Percentiles rank a stretch among this genome's conserved stretches.
These are phyloP conservation scores for Diadema setosum DNA, from an alignment of 35 echinoderm and acorn worm species.

Conservation along the genomic window DNA sequence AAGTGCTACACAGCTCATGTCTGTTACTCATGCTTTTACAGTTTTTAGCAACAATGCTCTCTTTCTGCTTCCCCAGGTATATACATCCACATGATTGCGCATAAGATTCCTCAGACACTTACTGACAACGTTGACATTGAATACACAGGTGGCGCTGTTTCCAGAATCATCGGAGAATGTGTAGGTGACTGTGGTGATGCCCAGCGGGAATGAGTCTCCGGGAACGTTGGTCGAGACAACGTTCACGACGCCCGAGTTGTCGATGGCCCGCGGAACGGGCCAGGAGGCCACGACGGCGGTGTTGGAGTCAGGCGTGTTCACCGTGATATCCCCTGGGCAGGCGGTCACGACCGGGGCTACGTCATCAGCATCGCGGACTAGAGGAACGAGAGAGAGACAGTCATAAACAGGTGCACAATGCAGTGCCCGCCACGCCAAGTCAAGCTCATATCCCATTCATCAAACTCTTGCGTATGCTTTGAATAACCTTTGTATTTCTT, in stretches of 20 bases:
- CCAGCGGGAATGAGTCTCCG: constrained; percentile 24
- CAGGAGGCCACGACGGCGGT: constrained; percentile 13
- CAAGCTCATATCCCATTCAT: too few relatives aligned
- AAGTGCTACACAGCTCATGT: too few relatives aligned
- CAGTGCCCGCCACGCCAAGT: too few relatives aligned
- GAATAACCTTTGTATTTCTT: too few relatives aligned
- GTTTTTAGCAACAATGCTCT: too few relatives aligned
- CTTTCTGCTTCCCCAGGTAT: too few relatives aligned
- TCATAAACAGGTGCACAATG: not conserved
- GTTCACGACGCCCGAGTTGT: constrained; percentile 27
- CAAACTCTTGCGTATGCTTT: too few relatives aligned
- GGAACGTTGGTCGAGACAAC: constrained; percentile 8
- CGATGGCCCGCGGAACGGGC: constrained; percentile 9
- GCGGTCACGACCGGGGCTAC: not conserved
- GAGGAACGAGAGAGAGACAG: not conserved
- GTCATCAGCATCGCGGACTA: not conserved
- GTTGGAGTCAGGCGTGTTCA: not conserved
- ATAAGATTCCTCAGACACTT: not conserved
- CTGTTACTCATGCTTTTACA: too few relatives aligned
- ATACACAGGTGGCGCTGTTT: constrained; percentile 34
- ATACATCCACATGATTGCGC: too few relatives aligned
- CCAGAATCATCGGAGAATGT: constrained; percentile 40
- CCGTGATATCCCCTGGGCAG: constrained; percentile 19
- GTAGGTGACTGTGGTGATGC: constrained; percentile 38
- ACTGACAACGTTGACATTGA: constrained; percentile 37